Conservation (phyloP, 64 coral and sea anemone genomes). For the Stylophora pistillata region DNA sequence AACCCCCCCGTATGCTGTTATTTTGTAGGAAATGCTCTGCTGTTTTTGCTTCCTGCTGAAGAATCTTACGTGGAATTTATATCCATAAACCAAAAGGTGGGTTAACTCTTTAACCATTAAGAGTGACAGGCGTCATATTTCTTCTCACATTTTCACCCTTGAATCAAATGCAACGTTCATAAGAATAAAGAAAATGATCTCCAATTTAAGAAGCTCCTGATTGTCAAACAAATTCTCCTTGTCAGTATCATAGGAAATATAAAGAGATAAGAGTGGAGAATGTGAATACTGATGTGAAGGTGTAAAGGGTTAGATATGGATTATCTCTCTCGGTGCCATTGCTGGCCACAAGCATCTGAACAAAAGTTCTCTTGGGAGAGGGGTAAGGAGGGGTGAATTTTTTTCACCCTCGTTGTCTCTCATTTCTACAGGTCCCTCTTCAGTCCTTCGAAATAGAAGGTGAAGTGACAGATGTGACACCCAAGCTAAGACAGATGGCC, state of each 20-base stretch:
- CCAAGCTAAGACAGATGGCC: constrained; percentile 84
- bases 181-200: too few species aligned
- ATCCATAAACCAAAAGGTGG: constrained; percentile 96
- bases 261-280: too few species aligned
- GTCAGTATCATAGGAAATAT: too few species aligned
- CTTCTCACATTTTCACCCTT: too few species aligned
- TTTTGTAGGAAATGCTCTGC: constrained; percentile 80
- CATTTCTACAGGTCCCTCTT: constrained; percentile 42
- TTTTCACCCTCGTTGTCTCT: not conserved
- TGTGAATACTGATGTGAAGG: too few species aligned
- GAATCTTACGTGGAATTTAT: constrained; percentile 97
- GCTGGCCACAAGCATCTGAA: too few species aligned
- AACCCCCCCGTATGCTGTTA: constrained; percentile 11
- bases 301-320: too few species aligned
- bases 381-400: not conserved
- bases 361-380: too few species aligned
- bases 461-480: constrained; percentile 59
- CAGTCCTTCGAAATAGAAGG: constrained; percentile 49
- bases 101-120: not conserved
- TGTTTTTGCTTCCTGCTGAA: constrained; percentile 90
- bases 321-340: too few species aligned
- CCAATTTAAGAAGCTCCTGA: too few species aligned
- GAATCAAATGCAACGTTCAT: too few species aligned
- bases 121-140: not conserved
- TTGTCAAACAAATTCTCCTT: too few species aligned